Evolutionary conservation across 2,113 vertebrate species (phyloP), one percentile per base, ranked within the genome.

Genomic region (Ameiurus melas): DNA sequence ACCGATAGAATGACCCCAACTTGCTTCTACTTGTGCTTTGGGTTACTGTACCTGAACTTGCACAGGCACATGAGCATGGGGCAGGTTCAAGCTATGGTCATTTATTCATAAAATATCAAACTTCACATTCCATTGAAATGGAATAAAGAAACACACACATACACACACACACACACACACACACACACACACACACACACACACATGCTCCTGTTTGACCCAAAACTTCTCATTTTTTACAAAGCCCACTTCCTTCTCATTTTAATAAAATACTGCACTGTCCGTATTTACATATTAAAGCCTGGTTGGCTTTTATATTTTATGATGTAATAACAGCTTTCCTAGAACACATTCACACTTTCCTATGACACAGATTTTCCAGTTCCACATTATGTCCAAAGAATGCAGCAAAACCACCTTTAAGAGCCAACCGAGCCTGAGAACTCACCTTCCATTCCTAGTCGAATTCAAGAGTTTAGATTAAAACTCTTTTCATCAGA

Each of bases 71-170:
- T 14, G 8, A 27, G 22, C 39, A 77, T 51, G 39, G 73, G 39
- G 5, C 22, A 77, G 22, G 39, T 12, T 47, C 39, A 51, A 77
- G 33, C 25, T 70, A 71, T 33, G 43, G 66, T 36, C 51, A 39
- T 30, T 85, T 22, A 27, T 60, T 39, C 22, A 5, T 12, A 77
- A 80, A 86, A 68, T 8, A 84, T 70, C 70, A 51, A 19, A 78
- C 64, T 62, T 81, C 68, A 60, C 20, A 68, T 68, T 68, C 83
- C 57, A 68, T 22, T 47, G 10, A 66, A 51, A 75, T 86, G 39
- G 25, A 47, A 43, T 62, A 55, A 60, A 66, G 85, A 33, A 79
- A 78, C n/a, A n/a, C n/a, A n/a, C n/a, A n/a, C n/a, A n/a, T n/a
- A 39, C 14, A 57, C 47, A 58, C 51, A 14, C 20, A 86, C 30